Evolutionary conservation across 1,140 invertebrate species (phyloP).

Genomic region (Idris sp.): DNA sequence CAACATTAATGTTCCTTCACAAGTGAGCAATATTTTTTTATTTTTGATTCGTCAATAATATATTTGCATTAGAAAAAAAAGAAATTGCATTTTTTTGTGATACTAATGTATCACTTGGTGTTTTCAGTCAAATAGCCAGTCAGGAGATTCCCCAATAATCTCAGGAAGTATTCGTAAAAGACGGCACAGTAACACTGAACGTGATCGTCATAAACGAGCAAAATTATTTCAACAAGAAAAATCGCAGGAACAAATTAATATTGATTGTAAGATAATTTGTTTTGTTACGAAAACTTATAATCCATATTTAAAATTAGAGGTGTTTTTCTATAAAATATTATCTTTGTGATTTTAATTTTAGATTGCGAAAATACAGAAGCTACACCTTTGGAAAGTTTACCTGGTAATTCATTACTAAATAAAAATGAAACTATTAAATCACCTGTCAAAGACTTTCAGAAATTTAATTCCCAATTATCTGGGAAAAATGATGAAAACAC

Average conservation of each 20-base stretch:
- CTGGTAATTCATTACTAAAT: slow-evolving; percentile 62
- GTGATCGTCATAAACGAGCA: slow-evolving; percentile 55
- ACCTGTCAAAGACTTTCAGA: slow-evolving; percentile 12
- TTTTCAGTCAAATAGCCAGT: slow-evolving; percentile 65
- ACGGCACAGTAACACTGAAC: slow-evolving; percentile 68
- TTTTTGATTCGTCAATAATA: too few relatives aligned
- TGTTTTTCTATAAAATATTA: too few relatives aligned
- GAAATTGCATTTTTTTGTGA: too few relatives aligned
- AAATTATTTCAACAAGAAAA: slow-evolving; percentile 49
- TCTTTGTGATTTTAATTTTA: too few relatives aligned
- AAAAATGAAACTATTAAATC: slow-evolving; percentile 11
- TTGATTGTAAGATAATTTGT: slow-evolving; percentile 56
- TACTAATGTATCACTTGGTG: slow-evolving; percentile 1
- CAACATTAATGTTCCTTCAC: slow-evolving; percentile 76
- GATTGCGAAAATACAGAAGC: slow-evolving; percentile 66
- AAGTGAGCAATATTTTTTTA: slow-evolving; percentile 56
- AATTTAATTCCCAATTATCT: neutral
- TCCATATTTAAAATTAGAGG: too few relatives aligned
- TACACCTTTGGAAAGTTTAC: slow-evolving; percentile 72
- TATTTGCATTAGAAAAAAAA: too few relatives aligned
- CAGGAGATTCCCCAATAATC: slow-evolving; percentile 67
- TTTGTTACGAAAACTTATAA: too few relatives aligned
- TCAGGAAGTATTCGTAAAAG: slow-evolving; percentile 70
- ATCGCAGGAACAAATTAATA: slow-evolving; percentile 45
- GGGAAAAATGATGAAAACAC: slow-evolving; percentile 6